Evolutionary conservation across 2,888 invertebrate genomes (phyloP).

Genomic region (Macrophya annulata): DNA sequence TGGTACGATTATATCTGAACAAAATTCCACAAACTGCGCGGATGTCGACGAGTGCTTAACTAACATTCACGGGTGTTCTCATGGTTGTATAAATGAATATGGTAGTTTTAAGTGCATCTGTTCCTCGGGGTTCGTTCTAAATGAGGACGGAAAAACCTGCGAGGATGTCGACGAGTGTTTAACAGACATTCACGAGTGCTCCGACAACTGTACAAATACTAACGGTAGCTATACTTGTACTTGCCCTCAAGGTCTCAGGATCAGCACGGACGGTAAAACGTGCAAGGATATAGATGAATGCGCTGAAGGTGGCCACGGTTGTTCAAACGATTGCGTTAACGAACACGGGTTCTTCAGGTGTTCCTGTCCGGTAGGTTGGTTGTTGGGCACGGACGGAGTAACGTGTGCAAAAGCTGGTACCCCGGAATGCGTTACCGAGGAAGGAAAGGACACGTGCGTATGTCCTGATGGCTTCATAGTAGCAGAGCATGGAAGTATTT

Average conservation of each 20-base stretch:
- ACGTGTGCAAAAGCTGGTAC: constrained; percentile 69
- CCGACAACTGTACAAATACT: constrained; percentile 73
- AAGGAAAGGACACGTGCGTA: constrained; percentile 71
- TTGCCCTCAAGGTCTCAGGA: constrained; percentile 77
- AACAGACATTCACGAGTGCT: constrained; percentile 68
- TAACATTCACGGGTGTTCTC: constrained; percentile 75
- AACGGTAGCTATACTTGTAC: constrained; percentile 80
- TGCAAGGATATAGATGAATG: constrained; percentile 77
- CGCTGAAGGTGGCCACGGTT: constrained; percentile 79
- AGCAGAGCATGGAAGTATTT: constrained; percentile 80
- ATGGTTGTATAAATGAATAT: constrained; percentile 80
- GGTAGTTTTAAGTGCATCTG: constrained; percentile 83
- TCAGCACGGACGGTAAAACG: constrained; percentile 62
- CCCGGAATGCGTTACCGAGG: constrained; percentile 77
- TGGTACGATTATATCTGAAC: constrained; percentile 72
- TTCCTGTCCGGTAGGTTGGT: constrained; percentile 75
- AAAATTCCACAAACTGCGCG: constrained; percentile 65
- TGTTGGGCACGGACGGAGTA: constrained; percentile 68
- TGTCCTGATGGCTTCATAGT: constrained; percentile 74
- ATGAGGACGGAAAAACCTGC: constrained; percentile 77
- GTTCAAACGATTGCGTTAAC: constrained; percentile 79
- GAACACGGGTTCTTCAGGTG: constrained; percentile 71
- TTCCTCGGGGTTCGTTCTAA: constrained; percentile 77
- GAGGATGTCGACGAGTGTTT: constrained; percentile 77
- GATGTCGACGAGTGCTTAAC: constrained; percentile 64